Conservation (phyloP, 2,113 vertebrate species). For the Diadophis punctatus region DNA sequence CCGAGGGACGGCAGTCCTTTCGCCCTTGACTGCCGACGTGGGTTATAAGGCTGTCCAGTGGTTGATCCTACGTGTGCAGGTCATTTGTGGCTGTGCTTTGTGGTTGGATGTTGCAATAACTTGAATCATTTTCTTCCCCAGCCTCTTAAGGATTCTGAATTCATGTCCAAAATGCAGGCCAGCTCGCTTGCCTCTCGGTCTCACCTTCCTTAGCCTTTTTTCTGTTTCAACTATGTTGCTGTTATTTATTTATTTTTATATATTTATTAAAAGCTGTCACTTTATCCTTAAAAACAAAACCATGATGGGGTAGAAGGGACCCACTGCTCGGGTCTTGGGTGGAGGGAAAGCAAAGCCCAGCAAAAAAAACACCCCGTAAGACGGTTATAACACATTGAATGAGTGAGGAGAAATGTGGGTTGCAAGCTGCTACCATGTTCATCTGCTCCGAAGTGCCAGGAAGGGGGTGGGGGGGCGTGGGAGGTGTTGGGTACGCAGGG, state of each 20-base stretch:
- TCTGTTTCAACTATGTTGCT: neutral
- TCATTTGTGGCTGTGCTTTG: neutral
- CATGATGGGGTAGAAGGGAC: neutral
- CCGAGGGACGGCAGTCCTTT: too few species aligned
- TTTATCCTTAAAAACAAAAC: neutral
- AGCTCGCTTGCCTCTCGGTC: neutral
- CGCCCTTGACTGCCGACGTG: too few species aligned
- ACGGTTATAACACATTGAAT: neutral
- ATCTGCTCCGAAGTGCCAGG: neutral
- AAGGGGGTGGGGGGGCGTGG: neutral
- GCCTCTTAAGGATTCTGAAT: neutral
- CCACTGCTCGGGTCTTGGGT: neutral
- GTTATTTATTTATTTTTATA: neutral
- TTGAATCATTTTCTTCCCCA: neutral
- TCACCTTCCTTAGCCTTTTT: neutral
- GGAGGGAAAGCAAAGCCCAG: neutral
- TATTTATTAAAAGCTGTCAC: neutral
- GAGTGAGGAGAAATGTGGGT: neutral
- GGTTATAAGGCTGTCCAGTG: neutral
- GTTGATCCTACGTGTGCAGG: neutral
- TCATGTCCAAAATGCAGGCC: neutral
- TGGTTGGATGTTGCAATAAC: neutral
- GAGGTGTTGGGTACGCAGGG: neutral
- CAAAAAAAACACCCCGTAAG: neutral
- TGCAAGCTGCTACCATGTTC: neutral